Evolutionary conservation across 2,113 vertebrate genomes (phyloP).

Genomic region (Coryphaenoides rupestris): DNA sequence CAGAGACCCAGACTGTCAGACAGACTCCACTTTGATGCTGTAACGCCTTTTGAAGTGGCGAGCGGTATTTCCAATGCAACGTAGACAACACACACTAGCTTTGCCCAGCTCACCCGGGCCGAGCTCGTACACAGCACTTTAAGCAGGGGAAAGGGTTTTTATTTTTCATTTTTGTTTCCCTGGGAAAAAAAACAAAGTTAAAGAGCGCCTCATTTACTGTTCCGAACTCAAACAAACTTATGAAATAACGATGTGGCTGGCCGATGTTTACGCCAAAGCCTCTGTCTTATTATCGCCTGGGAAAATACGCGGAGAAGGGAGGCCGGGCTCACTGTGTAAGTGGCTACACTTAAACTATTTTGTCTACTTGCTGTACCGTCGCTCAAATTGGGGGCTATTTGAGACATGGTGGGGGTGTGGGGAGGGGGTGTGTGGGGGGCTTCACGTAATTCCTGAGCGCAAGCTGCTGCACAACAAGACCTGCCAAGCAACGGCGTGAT

Average conservation of each 20-base stretch:
- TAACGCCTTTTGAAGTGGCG: slow-evolving; percentile 11
- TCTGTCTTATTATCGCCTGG: slow-evolving; percentile 60
- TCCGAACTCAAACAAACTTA: slow-evolving; percentile 53
- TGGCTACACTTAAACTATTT: slow-evolving; percentile 65
- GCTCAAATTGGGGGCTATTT: slow-evolving; percentile 59
- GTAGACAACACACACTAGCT: slow-evolving; percentile 29
- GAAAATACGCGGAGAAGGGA: slow-evolving; percentile 48
- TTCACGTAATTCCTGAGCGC: slow-evolving; percentile 57
- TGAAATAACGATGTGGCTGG: slow-evolving; percentile 70
- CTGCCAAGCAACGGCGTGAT: slow-evolving; percentile 15
- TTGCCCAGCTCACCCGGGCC: slow-evolving; percentile 18
- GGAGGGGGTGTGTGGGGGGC: slow-evolving; percentile 46
- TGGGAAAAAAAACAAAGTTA: slow-evolving; percentile 24
- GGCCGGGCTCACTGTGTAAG: slow-evolving; percentile 49
- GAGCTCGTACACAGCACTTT: slow-evolving; percentile 38
- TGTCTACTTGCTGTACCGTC: slow-evolving; percentile 64
- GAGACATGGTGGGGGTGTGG: slow-evolving; percentile 41
- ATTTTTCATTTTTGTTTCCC: slow-evolving; percentile 15
- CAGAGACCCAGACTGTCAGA: slow-evolving; percentile 9
- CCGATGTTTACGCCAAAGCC: slow-evolving; percentile 56
- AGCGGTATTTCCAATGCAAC: slow-evolving; percentile 27
- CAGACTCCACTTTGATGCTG: slow-evolving; percentile 10
- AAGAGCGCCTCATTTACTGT: slow-evolving; percentile 67
- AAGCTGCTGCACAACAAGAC: slow-evolving; percentile 33
- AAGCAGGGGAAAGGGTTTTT: slow-evolving; percentile 35